Evolutionary conservation across 2,797 vertebrate genomes (phyloP).

Genomic region (Chaenodraco wilsoni): DNA sequence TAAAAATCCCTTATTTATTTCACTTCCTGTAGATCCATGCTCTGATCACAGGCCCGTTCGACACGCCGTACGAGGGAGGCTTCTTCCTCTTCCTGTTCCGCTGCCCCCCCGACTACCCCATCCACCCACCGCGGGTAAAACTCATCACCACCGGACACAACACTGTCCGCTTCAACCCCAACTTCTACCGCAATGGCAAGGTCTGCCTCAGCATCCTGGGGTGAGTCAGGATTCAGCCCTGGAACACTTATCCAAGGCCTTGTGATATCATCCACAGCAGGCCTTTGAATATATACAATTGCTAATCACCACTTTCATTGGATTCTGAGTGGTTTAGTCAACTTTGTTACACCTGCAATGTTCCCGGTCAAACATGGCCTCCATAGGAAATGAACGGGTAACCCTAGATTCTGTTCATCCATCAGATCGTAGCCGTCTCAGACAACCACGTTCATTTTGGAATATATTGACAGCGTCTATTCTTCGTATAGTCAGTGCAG

Average conservation of each 20-base stretch:
- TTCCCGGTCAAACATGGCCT: no score
- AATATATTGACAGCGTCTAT: no score
- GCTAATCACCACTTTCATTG: no score
- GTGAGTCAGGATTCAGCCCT: constrained; percentile 77
- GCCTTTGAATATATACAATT: no score
- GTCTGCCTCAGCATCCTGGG: constrained; percentile 99
- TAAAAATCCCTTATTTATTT: neutral
- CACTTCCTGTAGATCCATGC: constrained; percentile 89
- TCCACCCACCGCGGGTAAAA: constrained; percentile 97
- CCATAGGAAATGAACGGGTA: no score
- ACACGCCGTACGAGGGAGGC: constrained; percentile 98
- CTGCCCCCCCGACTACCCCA: constrained; percentile 98
- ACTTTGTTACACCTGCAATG: no score
- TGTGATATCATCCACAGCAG: no score
- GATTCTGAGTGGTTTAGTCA: no score
- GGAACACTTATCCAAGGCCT: neutral
- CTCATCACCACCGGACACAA: constrained; percentile 98
- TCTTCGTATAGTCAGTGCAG: no score
- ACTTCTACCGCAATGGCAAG: constrained; percentile 99
- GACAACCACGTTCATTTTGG: no score
- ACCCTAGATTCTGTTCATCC: no score
- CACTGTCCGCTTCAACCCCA: constrained; percentile 98
- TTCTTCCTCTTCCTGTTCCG: constrained; percentile 99
- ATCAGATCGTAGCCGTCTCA: no score
- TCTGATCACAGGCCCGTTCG: constrained; percentile 97